Conservation (phyloP, 2,797 vertebrate genomes). For the Euphonia xanthogaster region DNA sequence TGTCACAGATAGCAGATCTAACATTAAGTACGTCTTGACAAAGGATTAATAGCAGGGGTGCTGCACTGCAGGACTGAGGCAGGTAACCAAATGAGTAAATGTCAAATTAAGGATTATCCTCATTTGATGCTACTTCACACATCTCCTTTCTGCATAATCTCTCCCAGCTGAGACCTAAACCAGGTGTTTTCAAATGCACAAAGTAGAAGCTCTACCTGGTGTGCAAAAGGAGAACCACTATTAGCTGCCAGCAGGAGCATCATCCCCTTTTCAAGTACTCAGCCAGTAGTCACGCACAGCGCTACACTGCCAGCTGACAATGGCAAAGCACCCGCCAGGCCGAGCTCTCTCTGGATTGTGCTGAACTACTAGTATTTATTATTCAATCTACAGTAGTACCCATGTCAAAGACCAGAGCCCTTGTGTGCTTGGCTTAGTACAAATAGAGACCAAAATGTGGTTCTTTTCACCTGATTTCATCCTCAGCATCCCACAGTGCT, state of each 20-base stretch:
- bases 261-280: slow-evolving; percentile 46
- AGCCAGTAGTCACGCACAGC: slow-evolving; percentile 13
- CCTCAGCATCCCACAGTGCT: neutral
- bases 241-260: slow-evolving; percentile 45
- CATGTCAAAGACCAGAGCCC: neutral
- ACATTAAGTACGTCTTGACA: slow-evolving; percentile 56
- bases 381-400: neutral
- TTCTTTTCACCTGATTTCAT: neutral
- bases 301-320: slow-evolving; percentile 2
- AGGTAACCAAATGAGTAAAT: slow-evolving; percentile 64
- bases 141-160: slow-evolving; percentile 38
- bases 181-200: slow-evolving; percentile 60
- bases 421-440: neutral
- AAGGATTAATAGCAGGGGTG: slow-evolving; percentile 60
- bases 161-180: slow-evolving; percentile 38
- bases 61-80: slow-evolving; percentile 34
- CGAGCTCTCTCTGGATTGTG: neutral
- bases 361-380: slow-evolving; percentile 12
- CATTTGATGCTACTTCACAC: slow-evolving; percentile 33
- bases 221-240: slow-evolving; percentile 49
- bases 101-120: slow-evolving; percentile 63
- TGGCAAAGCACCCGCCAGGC: neutral
- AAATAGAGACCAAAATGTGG: neutral
- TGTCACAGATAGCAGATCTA: slow-evolving; percentile 46
- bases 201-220: slow-evolving; percentile 42